phyloP scores from a whole-genome alignment of 1,140 invertebrate genomes.

The Drosophila orena region DNA sequence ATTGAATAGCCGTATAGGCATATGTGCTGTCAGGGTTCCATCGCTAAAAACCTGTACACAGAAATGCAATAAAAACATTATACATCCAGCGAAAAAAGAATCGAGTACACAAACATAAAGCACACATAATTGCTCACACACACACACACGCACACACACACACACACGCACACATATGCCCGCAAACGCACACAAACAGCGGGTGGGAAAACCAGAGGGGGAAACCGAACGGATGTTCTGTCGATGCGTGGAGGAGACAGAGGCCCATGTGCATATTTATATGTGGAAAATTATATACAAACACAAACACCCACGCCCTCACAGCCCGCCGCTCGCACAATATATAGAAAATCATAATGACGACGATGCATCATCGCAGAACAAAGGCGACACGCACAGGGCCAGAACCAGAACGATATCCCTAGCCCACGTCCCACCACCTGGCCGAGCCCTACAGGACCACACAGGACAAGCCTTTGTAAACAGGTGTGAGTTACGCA shows the following conservation, averaged over 20 bases:
- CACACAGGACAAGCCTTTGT: conserved; percentile 18
- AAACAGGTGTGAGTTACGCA: conserved; percentile 43
- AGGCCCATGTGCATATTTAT: conserved; percentile 76
- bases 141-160: conserved; percentile 16
- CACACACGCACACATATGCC: no score
- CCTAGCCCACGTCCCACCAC: conserved; percentile 20
- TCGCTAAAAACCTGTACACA: conserved; percentile 66
- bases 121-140: conserved; percentile 62
- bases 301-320: conserved; percentile 58
- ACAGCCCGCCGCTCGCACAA: conserved; percentile 23
- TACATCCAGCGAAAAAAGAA: conserved; percentile 49
- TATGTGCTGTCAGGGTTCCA: conserved; percentile 47
- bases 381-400: conserved; percentile 81
- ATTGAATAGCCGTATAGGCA: conserved; percentile 68
- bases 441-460: conserved; percentile 10
- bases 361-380: conserved; percentile 79
- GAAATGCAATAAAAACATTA: conserved; percentile 78
- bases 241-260: conserved; percentile 46
- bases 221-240: conserved; percentile 30
- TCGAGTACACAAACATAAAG: conserved; percentile 51
- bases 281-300: conserved; percentile 81
- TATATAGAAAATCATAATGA: conserved; percentile 81
- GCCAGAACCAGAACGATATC: conserved; percentile 31
- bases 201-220: conserved; percentile 13
- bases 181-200: conserved; percentile 43